phyloP scores from a whole-genome alignment of 2,888 invertebrate species.

The Mellilla xanthometata region DNA sequence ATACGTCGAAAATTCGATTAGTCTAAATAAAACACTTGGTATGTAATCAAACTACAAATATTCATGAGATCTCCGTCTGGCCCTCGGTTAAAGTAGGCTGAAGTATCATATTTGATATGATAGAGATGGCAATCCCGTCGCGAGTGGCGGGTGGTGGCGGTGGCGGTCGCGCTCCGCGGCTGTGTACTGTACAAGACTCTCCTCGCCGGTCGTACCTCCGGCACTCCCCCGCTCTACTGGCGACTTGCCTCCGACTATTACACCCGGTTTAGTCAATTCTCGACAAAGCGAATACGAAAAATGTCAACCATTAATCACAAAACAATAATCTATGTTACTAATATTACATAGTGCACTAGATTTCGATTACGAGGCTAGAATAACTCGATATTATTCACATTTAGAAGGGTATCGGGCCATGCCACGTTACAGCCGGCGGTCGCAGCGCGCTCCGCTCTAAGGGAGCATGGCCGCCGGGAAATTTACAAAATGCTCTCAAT shows the following conservation, averaged over 20 bases:
- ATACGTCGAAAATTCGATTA: too few species aligned
- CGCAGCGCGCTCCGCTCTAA: slow-evolving; percentile 49
- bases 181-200: slow-evolving; percentile 8
- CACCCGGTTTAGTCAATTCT: slow-evolving; percentile 27
- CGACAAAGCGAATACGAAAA: slow-evolving; percentile 34
- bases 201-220: slow-evolving; percentile 8
- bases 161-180: slow-evolving; percentile 7
- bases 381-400: slow-evolving; percentile 53
- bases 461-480: slow-evolving; percentile 59
- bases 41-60: too few species aligned
- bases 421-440: slow-evolving; percentile 50
- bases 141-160: slow-evolving; percentile 1
- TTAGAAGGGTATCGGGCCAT: slow-evolving; percentile 54
- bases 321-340: slow-evolving; percentile 52
- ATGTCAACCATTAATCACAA: slow-evolving; percentile 48
- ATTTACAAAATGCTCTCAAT: slow-evolving; percentile 59
- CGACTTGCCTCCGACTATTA: slow-evolving; percentile 13
- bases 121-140: slow-evolving; percentile 17
- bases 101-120: too few species aligned
- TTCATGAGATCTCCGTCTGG: too few species aligned
- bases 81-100: too few species aligned
- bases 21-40: too few species aligned
- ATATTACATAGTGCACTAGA: slow-evolving; percentile 49
- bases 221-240: slow-evolving; percentile 2
- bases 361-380: slow-evolving; percentile 45